Evolutionary conservation across 2,888 invertebrate species (phyloP), one percentile per base, ranked within the genome.

Genomic region (Mesorhabditis sp.): DNA sequence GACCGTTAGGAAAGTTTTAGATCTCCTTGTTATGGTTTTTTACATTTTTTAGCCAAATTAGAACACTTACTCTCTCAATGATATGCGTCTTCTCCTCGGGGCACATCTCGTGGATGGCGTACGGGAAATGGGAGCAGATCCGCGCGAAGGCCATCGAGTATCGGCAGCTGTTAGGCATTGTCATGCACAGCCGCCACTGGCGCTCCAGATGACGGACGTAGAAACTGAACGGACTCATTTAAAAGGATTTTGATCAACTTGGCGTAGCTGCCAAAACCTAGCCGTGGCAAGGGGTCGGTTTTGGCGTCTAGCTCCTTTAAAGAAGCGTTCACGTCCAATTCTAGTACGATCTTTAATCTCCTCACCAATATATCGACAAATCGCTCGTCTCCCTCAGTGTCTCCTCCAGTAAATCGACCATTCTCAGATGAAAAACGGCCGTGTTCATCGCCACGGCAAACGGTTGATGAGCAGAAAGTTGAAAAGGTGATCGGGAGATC

Each of bases 151-250:
- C 94, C 77, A 97, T 93, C 76, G 96, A 95, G 86, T 93, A 99
- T 62, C 98, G 91, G 44, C 73, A 70, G 45, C 65, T 4, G 42
- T 96, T 95, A 45, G 98, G 97, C 86, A 98, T 95, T 87, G 97
- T 96, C 78, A 99, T 89, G 87, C 97, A 97, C 93, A 95, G 94
- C 85, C 95, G 95, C 86, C 98, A 97, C 87, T 97, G 96, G 83
- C 93, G 65, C 65, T 85, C 83, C 66, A 82, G 74, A 15, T 77
- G 75, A 43, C 75, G 72, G 5, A 76, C 74, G 69, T 85, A 83
- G 75, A 84, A 85, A 50, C 83, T 94, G 95, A 88, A 97, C 70
- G 41, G 3, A 41, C 13, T 10, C 61, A 70, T 45, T 61, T n/a
- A 5, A 13, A 42, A 43, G 13, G 28, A 45, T 50, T 50, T 50